Evolutionary conservation across 2,888 invertebrate genomes (phyloP), one percentile per base, ranked within the genome.

Genomic region (Creontiades dilutus): DNA sequence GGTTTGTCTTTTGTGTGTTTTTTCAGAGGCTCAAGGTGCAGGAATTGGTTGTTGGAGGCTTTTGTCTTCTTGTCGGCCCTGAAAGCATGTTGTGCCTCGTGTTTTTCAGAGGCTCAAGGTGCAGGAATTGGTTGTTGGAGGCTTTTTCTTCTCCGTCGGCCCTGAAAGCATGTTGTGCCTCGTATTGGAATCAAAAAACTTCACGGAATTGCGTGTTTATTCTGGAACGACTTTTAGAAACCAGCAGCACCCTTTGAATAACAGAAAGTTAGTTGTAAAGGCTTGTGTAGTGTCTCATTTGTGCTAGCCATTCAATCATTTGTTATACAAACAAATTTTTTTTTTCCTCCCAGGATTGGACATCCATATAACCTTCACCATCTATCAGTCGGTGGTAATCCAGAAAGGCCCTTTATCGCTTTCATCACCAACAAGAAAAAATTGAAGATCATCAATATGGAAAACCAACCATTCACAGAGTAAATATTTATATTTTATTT

Each of bases 311-410:
- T 37, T 37, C 37, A 7, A 37, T 37, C 37, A 4, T 37, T 37
- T 37, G 37, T 37, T 37, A 37, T 37, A 57, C 57, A 16, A 7
- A 16, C 57, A 57, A 16, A 23, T 52, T 14, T 68, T 86, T 9
- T 75, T 76, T n/a, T n/a, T n/a, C n/a, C n/a, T n/a, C n/a, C n/a
- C 89, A 89, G 89, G 23, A n/a, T 90, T 7, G 76, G 52, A 14
- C 76, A 84, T 27, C 78, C 68, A 27, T 76, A 75, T 55, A 76
- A 85, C 16, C 48, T 52, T 7, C 89, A 90, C 37, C 37, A 28
- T 19, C n/a, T 90, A n/a, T 85, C 84, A 3, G 61, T 76, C n/a
- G 89, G 89, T 7, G 75, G 89, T 14, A n/a, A 86, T 16, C 55
- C 75, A 4, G 57, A 68, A 37, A 37, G 75, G 14, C 84, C 85